Conservation (phyloP, 2,797 vertebrate genomes). For the Micropoecilia bifurca region DNA sequence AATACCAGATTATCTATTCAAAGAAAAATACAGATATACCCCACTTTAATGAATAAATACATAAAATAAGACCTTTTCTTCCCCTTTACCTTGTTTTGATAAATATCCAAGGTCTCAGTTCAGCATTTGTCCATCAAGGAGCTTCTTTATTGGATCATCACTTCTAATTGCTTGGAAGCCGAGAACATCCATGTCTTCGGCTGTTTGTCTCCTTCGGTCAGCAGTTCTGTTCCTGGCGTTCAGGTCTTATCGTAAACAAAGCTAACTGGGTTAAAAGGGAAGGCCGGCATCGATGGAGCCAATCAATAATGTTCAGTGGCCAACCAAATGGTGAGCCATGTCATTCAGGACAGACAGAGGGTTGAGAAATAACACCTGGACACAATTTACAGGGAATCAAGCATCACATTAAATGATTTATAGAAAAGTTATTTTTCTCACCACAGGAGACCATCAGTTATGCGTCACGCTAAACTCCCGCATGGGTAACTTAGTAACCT, state of each 20-base stretch:
- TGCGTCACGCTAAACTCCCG: background rate
- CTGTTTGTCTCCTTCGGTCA: constrained; percentile 7
- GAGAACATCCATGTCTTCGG: constrained; percentile 18
- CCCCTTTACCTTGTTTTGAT: constrained; percentile 1
- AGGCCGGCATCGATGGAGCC: constrained; percentile 14
- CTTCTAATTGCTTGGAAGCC: background rate
- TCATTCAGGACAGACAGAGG: background rate
- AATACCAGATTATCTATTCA: background rate
- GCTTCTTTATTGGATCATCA: constrained; percentile 15
- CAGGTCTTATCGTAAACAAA: constrained; percentile 37
- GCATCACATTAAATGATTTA: background rate
- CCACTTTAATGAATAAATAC: background rate
- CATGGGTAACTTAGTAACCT: background rate
- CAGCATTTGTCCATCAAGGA: background rate
- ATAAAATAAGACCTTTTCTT: background rate
- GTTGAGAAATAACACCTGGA: background rate
- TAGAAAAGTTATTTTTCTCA: background rate
- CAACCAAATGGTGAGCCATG: background rate
- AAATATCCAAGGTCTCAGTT: background rate
- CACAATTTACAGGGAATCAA: background rate
- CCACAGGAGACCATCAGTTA: background rate
- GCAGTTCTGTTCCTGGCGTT: constrained; percentile 11
- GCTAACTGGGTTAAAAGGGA: constrained; percentile 36
- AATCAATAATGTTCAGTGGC: constrained; percentile 47
- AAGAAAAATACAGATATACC: background rate